These are phyloP conservation scores for Epistrophe grossulariae DNA, from an alignment of 2,888 invertebrate species.

Conservation along the genomic window DNA sequence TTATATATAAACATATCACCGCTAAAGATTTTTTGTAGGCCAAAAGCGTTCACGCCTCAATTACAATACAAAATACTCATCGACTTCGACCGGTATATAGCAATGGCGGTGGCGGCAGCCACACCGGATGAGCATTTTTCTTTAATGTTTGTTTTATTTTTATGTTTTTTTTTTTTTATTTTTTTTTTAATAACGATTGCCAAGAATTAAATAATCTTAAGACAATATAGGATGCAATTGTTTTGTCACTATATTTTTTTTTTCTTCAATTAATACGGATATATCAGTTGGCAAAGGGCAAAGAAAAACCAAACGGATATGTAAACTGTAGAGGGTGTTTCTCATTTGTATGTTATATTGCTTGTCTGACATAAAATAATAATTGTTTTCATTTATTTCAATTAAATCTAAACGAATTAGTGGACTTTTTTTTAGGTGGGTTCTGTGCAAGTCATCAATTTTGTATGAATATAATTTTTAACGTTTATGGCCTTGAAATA, in stretches of 20 bases:
- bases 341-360: neutral
- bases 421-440: neutral
- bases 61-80: slow-evolving; percentile 43
- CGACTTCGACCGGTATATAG: neutral
- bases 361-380: neutral
- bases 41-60: slow-evolving; percentile 47
- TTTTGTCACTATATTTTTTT: slow-evolving; percentile 30
- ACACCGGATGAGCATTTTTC: slow-evolving; percentile 47
- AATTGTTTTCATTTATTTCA: slow-evolving; percentile 16
- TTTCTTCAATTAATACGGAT: too few relatives aligned
- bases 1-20: neutral
- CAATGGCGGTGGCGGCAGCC: neutral
- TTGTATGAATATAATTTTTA: neutral
- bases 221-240: slow-evolving; percentile 31
- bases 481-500: neutral
- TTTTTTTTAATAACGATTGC: slow-evolving; percentile 37
- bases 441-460: neutral
- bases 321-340: neutral
- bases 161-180: neutral
- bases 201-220: slow-evolving; percentile 70
- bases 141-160: slow-evolving; percentile 42
- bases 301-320: neutral
- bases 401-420: neutral
- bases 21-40: slow-evolving; percentile 27
- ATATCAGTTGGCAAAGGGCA: slow-evolving; percentile 2